Percentiles rank a stretch among this genome's conserved stretches.
Conservation (phyloP, 2,113 vertebrate genomes). For the Lepisosteus oculatus region DNA sequence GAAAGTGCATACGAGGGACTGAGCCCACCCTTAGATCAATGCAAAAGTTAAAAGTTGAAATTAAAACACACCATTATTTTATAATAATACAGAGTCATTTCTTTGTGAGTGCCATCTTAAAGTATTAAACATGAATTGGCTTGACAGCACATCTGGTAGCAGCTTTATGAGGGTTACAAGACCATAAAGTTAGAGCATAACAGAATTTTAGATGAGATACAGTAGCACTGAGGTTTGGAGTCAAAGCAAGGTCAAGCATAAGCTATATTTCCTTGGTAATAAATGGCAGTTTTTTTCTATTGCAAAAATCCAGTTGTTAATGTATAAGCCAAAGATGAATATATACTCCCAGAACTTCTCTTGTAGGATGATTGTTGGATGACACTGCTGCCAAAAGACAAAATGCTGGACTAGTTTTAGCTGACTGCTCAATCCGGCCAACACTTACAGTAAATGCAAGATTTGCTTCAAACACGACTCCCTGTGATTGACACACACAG, state of each 20-base stretch:
- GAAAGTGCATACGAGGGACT: background rate
- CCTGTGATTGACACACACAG: no score
- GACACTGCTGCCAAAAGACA: slow-evolving; percentile 8
- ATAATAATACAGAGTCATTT: background rate
- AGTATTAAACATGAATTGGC: slow-evolving; percentile 1
- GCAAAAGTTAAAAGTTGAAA: background rate
- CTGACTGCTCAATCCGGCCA: no score
- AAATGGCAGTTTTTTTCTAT: slow-evolving; percentile 24
- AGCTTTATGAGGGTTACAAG: slow-evolving; percentile 26
- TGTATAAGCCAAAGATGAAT: background rate
- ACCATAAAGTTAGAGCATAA: slow-evolving; percentile 33
- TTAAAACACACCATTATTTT: background rate
- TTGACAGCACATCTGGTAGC: slow-evolving; percentile 1
- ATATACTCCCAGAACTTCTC: background rate
- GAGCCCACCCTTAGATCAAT: no score
- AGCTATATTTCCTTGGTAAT: slow-evolving; percentile 28
- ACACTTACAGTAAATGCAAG: no score
- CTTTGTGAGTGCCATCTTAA: background rate
- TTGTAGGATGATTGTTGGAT: background rate
- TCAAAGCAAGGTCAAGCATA: slow-evolving; percentile 22
- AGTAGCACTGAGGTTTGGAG: slow-evolving; percentile 28
- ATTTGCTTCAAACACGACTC: no score
- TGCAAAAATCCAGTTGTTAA: background rate
- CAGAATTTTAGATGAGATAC: slow-evolving; percentile 27
- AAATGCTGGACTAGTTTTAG: no score